Conservation (phyloP, 2,797 vertebrate genomes). For the Avahi laniger region DNA sequence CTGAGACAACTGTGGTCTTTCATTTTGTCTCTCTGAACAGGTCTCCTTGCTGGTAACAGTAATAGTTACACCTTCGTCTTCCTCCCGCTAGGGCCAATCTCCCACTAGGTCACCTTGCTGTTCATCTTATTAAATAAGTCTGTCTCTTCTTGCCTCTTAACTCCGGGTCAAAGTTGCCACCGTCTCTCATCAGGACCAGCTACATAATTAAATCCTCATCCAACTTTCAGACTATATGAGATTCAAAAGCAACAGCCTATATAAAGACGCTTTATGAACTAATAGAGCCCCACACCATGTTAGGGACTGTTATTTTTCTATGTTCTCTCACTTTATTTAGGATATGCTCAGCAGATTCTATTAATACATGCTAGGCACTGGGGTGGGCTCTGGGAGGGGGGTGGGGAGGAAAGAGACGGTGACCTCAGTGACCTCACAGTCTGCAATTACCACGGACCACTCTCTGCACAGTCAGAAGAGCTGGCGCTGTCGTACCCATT, state of each 20-base stretch:
- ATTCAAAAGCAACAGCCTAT: not conserved
- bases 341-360: not conserved
- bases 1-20: not conserved
- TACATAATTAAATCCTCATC: not conserved
- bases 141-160: not conserved
- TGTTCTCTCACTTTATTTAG: not conserved
- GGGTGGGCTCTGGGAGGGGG: not conserved
- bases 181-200: not conserved
- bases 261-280: not conserved
- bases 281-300: too few relatives aligned
- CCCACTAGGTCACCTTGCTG: not conserved
- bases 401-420: not conserved
- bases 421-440: not conserved
- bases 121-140: not conserved
- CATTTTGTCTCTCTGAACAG: not conserved
- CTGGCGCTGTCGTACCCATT: fast-evolving
- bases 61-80: fast-evolving
- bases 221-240: not conserved
- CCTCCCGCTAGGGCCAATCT: too few relatives aligned
- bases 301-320: not conserved
- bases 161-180: not conserved
- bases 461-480: not conserved
- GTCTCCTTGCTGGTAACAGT: not conserved
- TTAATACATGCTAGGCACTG: too few relatives aligned
- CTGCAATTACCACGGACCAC: fast-evolving